Percentiles rank a stretch among this genome's conserved stretches.
phyloP scores from a whole-genome alignment of 92 coral and sea anemone genomes.

The Pocillopora meandrina region DNA sequence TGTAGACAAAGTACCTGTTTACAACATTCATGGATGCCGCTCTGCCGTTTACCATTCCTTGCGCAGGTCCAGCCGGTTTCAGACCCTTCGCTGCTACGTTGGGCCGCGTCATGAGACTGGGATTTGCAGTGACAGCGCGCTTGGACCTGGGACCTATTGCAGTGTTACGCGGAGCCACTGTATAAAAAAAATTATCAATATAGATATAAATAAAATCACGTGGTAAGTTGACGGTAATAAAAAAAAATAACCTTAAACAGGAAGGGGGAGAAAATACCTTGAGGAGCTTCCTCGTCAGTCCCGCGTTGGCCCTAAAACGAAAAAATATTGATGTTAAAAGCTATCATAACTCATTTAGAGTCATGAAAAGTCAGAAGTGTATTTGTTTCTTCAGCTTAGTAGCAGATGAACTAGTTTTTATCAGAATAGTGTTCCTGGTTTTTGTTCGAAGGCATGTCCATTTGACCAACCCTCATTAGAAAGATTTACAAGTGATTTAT shows the following conservation, averaged over 20 bases:
- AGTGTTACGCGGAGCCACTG: constrained; percentile 55
- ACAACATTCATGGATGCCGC: constrained; percentile 71
- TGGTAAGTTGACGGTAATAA: no score
- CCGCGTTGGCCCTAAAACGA: constrained; percentile 4
- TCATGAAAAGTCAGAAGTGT: no score
- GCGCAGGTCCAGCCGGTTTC: constrained; percentile 47
- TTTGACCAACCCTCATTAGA: no score
- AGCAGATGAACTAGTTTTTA: no score
- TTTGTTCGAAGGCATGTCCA: no score
- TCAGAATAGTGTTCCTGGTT: no score
- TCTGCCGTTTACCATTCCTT: constrained; percentile 75
- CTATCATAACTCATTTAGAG: no score
- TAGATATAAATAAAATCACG: no score
- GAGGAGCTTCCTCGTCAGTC: constrained; percentile 35
- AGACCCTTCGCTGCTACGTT: constrained; percentile 65
- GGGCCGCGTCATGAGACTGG: constrained; percentile 81
- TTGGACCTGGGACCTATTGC: constrained; percentile 83
- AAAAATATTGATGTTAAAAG: not conserved
- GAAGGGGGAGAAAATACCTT: not conserved
- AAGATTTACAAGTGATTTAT: no score
- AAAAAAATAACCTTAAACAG: no score
- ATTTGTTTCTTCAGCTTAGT: no score
- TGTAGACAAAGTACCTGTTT: constrained; percentile 54
- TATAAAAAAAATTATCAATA: not conserved
- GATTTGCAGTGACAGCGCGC: constrained; percentile 85